Percentiles rank a stretch among this genome's conserved stretches.
These are phyloP conservation scores for Mycalesis mineus DNA, from an alignment of 2,888 invertebrate genomes.

Conservation along the genomic window DNA sequence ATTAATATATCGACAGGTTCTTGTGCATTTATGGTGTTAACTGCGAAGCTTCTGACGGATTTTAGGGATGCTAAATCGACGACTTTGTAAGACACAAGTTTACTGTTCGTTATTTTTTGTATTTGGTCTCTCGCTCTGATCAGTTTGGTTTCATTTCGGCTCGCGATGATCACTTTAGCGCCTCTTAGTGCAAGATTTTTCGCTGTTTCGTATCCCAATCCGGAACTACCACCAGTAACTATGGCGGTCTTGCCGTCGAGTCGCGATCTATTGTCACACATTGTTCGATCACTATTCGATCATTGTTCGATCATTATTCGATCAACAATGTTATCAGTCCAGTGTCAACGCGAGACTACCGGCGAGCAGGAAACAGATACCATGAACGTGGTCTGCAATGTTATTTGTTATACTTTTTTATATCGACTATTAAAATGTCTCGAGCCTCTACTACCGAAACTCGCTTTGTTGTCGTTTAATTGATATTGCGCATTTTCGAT, in stretches of 20 bases:
- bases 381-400: constrained; percentile 26
- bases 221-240: constrained; percentile 65
- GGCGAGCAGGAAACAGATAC: constrained; percentile 29
- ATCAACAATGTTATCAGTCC: constrained; percentile 13
- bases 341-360: constrained; percentile 27
- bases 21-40: constrained; percentile 57
- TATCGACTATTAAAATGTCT: constrained; percentile 14
- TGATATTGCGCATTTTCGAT: constrained; percentile 5
- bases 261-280: constrained; percentile 47
- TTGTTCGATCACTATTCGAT: no score
- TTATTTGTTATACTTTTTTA: constrained; percentile 32
- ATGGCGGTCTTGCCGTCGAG: constrained; percentile 60
- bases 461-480: constrained; percentile 6
- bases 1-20: constrained; percentile 69
- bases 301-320: not conserved
- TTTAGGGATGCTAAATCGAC: constrained; percentile 66
- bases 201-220: constrained; percentile 65
- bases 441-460: constrained; percentile 15
- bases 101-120: constrained; percentile 49
- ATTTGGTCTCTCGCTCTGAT: constrained; percentile 53
- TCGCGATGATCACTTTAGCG: constrained; percentile 72
- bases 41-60: constrained; percentile 76
- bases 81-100: constrained; percentile 46
- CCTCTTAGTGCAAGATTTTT: constrained; percentile 65
- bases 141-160: constrained; percentile 67